A percentile compares a stretch with the other conserved stretches of the same genome.
Evolutionary conservation across 2,888 invertebrate genomes (phyloP).

Genomic region (Orgyia antiqua): DNA sequence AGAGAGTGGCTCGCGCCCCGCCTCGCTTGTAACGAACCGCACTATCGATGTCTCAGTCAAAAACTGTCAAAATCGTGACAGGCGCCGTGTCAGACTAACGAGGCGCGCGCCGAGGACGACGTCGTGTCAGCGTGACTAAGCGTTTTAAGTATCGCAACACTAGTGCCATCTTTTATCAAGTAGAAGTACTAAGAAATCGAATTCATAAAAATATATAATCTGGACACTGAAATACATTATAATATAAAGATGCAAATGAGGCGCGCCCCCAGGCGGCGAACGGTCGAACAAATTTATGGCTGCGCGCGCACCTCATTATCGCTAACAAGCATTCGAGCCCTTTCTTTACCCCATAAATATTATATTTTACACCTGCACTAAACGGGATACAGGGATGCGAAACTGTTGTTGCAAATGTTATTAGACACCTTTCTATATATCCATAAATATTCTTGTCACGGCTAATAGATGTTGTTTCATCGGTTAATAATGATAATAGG

Average conservation of each 20-base stretch:
- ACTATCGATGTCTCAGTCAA: constrained; percentile 77
- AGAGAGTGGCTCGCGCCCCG: constrained; percentile 47
- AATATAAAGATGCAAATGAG: constrained; percentile 71
- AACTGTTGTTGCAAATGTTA: constrained; percentile 23
- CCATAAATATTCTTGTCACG: constrained; percentile 4
- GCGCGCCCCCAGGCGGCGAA: constrained; percentile 63
- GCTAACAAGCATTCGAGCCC: constrained; percentile 71
- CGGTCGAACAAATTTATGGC: constrained; percentile 63
- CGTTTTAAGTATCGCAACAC: constrained; percentile 28
- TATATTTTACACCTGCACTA: constrained; percentile 73
- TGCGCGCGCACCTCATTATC: constrained; percentile 72
- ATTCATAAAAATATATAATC: constrained; percentile 19
- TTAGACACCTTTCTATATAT: constrained; percentile 22
- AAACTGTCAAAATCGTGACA: constrained; percentile 75
- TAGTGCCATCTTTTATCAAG: constrained; percentile 59
- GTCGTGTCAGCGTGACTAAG: constrained; percentile 53
- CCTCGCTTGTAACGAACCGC: constrained; percentile 68
- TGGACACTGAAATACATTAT: constrained; percentile 48
- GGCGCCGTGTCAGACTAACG: constrained; percentile 73
- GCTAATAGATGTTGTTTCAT: constrained; percentile 21
- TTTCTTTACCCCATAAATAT: constrained; percentile 72
- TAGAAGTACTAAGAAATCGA: constrained; percentile 35
- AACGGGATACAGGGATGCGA: constrained; percentile 31
- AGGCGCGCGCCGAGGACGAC: constrained; percentile 35
- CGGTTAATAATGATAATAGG: constrained; percentile 16